These are phyloP conservation scores for Burhinus oedicnemus DNA, from an alignment of 2,113 vertebrate genomes.

Conservation along the genomic window DNA sequence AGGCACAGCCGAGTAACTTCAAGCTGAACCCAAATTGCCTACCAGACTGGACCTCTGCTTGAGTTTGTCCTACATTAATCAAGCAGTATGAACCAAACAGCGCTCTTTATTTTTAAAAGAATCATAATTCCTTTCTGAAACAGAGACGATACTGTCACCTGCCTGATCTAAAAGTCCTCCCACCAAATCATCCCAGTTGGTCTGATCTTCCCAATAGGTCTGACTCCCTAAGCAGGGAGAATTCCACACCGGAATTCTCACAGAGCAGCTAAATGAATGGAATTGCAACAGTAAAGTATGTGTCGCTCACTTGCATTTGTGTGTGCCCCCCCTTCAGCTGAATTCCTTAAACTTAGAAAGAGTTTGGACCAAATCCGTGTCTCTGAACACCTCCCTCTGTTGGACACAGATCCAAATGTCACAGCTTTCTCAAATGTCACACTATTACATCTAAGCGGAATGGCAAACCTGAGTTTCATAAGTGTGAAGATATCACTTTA, in stretches of 20 bases:
- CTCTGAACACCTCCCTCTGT: constrained; percentile 50
- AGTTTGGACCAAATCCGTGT: neutral
- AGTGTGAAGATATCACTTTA: neutral
- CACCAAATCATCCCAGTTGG: neutral
- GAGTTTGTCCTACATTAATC: neutral
- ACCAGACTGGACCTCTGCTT: neutral
- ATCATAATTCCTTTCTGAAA: neutral
- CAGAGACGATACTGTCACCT: neutral
- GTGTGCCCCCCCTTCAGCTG: neutral
- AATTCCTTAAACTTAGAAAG: constrained; percentile 39
- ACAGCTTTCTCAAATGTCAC: neutral
- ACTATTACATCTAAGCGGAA: neutral
- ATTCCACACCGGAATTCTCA: neutral
- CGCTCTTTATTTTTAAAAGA: neutral
- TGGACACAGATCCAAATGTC: constrained; percentile 16
- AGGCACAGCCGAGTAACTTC: constrained; percentile 40
- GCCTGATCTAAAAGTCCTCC: neutral
- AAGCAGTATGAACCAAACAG: neutral
- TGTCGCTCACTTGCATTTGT: neutral
- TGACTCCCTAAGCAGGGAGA: neutral
- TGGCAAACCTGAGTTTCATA: neutral
- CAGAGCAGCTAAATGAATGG: neutral
- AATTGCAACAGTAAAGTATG: neutral
- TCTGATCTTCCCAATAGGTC: neutral
- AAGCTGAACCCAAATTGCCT: neutral